Conservation (phyloP, 2,113 vertebrate species). For the Atlantisia rogersi region DNA sequence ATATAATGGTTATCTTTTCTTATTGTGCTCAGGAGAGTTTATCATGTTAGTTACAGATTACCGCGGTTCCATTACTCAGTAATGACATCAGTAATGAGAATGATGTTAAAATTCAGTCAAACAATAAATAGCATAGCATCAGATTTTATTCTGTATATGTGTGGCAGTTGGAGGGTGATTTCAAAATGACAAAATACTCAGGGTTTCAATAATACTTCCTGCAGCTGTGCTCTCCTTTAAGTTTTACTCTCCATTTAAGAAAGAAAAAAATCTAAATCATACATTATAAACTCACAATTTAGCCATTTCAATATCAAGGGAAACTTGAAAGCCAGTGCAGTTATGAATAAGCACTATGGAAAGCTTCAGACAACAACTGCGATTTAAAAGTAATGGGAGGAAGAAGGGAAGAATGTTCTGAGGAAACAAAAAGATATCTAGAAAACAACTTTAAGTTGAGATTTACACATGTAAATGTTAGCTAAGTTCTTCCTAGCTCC, state of each 20-base stretch:
- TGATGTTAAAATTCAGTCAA: constrained; percentile 53
- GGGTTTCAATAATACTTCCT: constrained; percentile 73
- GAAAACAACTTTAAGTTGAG: constrained; percentile 63
- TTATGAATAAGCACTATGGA: constrained; percentile 72
- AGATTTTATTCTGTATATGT: constrained; percentile 67
- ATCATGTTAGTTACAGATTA: neutral
- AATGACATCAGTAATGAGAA: constrained; percentile 61
- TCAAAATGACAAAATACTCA: constrained; percentile 70
- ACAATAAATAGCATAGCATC: constrained; percentile 47
- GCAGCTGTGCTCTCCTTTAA: constrained; percentile 77
- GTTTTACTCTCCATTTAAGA: constrained; percentile 76
- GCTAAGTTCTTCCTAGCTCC: constrained; percentile 18
- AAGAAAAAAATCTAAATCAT: constrained; percentile 79
- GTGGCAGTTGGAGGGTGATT: constrained; percentile 64
- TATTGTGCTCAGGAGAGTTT: neutral
- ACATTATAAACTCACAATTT: constrained; percentile 75
- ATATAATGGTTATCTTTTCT: neutral
- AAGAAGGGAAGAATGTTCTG: constrained; percentile 42
- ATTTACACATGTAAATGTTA: constrained; percentile 25
- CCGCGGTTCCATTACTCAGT: neutral
- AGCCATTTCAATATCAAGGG: constrained; percentile 76
- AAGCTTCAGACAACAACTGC: constrained; percentile 59
- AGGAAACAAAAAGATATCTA: constrained; percentile 63
- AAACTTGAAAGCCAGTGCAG: constrained; percentile 72
- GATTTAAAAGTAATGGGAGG: constrained; percentile 71